Conservation (phyloP, 1,140 invertebrate genomes). For the Nasonia longicornis region DNA sequence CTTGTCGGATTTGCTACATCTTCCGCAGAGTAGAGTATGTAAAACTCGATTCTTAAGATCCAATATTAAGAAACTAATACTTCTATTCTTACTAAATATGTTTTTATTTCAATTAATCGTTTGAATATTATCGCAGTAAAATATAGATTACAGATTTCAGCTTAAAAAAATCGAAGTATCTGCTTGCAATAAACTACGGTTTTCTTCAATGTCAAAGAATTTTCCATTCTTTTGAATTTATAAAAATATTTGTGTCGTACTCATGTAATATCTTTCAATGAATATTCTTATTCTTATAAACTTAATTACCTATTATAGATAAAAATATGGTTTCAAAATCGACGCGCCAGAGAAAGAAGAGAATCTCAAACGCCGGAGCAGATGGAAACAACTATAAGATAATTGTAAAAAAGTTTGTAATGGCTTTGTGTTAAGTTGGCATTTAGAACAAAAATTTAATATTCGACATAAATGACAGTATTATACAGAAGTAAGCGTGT, state of each 20-base stretch:
- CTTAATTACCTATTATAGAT: constrained; percentile 69
- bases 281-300: not conserved
- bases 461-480: constrained; percentile 42
- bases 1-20: constrained; percentile 70
- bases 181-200: constrained; percentile 14
- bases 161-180: constrained; percentile 27
- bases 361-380: constrained; percentile 61
- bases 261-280: constrained; percentile 5
- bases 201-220: not conserved
- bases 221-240: not conserved
- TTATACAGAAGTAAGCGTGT: constrained; percentile 24
- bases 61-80: not conserved
- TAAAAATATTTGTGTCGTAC: constrained; percentile 18
- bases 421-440: constrained; percentile 17
- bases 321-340: constrained; percentile 89
- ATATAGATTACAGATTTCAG: constrained; percentile 28
- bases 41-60: not conserved
- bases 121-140: constrained; percentile 28
- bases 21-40: constrained; percentile 75
- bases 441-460: constrained; percentile 30
- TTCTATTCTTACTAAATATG: not conserved
- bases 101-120: constrained; percentile 32
- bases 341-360: constrained; percentile 78
- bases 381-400: constrained; percentile 17
- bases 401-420: constrained; percentile 34